phyloP scores from a whole-genome alignment of 2,888 invertebrate genomes.

The Nomada lathburiana region DNA sequence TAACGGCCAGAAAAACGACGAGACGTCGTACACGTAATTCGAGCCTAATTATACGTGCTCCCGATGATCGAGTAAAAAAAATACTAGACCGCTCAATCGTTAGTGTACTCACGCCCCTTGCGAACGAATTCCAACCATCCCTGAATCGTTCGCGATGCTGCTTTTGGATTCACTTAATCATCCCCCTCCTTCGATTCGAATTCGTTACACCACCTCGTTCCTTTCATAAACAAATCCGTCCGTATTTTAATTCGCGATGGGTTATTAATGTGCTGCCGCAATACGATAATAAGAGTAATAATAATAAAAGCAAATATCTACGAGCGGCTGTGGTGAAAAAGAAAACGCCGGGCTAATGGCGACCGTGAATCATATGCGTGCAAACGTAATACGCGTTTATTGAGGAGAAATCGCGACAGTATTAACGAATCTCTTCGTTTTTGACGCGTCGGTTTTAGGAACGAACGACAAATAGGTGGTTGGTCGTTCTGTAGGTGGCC shows the following conservation, averaged over 20 bases:
- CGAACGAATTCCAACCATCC: not conserved
- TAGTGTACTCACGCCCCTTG: not conserved
- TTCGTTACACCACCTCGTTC: no score
- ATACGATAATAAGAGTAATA: no score
- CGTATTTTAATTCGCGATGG: no score
- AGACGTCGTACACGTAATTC: slow-evolving; percentile 20
- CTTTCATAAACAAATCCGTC: no score
- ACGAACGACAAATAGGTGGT: slow-evolving; percentile 25
- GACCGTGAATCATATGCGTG: slow-evolving; percentile 52
- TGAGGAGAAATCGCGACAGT: not conserved
- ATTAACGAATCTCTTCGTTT: slow-evolving; percentile 8
- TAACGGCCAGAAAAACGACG: slow-evolving; percentile 5
- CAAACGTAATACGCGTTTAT: no score
- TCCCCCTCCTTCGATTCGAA: not conserved
- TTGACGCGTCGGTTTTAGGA: not conserved
- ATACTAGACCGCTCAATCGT: slow-evolving; percentile 36
- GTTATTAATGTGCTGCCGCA: no score
- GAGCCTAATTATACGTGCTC: slow-evolving; percentile 21
- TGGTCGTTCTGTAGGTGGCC: slow-evolving; percentile 36
- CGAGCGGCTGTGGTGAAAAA: not conserved
- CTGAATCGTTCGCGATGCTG: not conserved
- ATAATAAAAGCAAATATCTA: no score
- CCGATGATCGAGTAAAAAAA: not conserved
- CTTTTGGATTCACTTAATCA: slow-evolving; percentile 24
- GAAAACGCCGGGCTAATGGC: slow-evolving; percentile 53